Conservation (phyloP, 2,797 vertebrate species). For the Nasua narica region DNA sequence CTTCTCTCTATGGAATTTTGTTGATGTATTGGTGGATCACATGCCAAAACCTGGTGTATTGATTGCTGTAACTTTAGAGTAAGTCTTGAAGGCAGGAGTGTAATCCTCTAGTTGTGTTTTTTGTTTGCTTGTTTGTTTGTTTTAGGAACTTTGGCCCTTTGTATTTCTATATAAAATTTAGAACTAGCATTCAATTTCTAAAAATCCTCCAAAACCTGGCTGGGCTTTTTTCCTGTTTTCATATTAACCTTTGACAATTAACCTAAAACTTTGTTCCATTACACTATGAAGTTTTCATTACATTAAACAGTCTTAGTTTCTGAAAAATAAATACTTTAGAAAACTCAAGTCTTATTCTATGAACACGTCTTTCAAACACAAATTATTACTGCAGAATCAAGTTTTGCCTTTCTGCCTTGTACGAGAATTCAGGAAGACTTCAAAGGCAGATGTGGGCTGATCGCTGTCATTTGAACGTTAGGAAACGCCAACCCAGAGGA, state of each 20-base stretch:
- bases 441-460: slow-evolving; percentile 31
- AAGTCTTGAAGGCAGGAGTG: neutral
- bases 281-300: slow-evolving; percentile 21
- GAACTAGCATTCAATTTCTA: neutral
- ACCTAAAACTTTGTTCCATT: neutral
- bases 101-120: neutral
- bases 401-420: neutral
- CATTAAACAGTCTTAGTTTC: slow-evolving; percentile 17
- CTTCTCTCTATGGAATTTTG: neutral
- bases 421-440: slow-evolving; percentile 36
- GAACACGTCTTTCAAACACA: neutral
- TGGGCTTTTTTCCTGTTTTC: neutral
- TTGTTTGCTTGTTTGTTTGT: neutral
- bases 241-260: slow-evolving; percentile 22
- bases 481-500: slow-evolving; percentile 9
- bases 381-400: slow-evolving; percentile 33
- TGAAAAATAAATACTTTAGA: slow-evolving; percentile 24
- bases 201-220: neutral
- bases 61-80: neutral
- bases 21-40: neutral
- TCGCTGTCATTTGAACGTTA: slow-evolving; percentile 34
- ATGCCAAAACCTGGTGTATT: neutral
- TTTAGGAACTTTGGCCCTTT: neutral
- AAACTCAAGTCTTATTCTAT: neutral
- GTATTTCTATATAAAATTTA: slow-evolving; percentile 18